Evolutionary conservation across 1,140 invertebrate species (phyloP), one percentile per base, ranked within the genome.

Genomic region (Drosophila tani): DNA sequence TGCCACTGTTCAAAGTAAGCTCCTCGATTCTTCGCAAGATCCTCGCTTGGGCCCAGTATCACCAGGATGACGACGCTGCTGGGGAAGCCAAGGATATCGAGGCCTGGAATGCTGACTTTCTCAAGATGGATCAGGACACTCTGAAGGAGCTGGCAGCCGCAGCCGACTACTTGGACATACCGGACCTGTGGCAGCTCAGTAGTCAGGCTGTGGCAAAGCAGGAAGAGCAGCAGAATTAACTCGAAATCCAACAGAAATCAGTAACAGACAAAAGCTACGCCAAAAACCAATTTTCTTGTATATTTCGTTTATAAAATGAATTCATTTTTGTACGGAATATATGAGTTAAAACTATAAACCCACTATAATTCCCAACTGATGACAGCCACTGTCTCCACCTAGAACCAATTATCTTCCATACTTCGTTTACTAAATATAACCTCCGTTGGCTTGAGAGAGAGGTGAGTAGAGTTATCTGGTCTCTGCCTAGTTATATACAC

Each of bases 141-240:
- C 53, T 40, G 14, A 15, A 15, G 7, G 53, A 38, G 0, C 35
- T 55, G 35, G 32, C 40, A 8, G 53, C 53, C 9, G 53, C 53
- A 5, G 53, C 53, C 19, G 53, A 55, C 8, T 55, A 55, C 8
- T 32, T 55, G 19, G 53, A 55, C 19, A 55, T 55, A 11, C 53
- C 53, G 7, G 53, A 21, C 1, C 19, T 55, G 1, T 21, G 19
- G 32, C n/a, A 14, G 1, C 35, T 55, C 2, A 32, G 19, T 11
- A 21, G 19, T 14, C 14, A 9, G 53, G 53, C 19, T 7, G 1
- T 55, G 19, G 24, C 40, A 1, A 32, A 32, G 9, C 8, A 32
- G 8, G 9, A 29, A 6, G 1, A 1, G 6, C 5, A 29, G 5
- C 29, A 29, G 29, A 6, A 32, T 8, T 32, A 32, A 11, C 32